A percentile compares a stretch with the other conserved stretches of the same genome.
These are phyloP conservation scores for Nothocercus julius DNA, from an alignment of 2,113 vertebrate genomes.

Conservation along the genomic window DNA sequence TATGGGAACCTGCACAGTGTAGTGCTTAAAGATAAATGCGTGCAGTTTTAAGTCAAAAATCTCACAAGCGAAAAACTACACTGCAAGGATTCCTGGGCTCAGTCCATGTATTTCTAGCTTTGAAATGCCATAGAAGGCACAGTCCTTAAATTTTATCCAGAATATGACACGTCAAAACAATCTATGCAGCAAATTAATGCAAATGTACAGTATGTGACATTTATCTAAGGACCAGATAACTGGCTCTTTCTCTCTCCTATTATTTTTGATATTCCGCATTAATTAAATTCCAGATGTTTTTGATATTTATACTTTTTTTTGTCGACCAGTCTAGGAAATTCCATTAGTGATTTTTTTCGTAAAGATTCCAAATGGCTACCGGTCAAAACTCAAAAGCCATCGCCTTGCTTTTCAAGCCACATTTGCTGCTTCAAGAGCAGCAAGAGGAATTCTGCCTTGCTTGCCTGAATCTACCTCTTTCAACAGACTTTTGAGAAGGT, in stretches of 20 bases:
- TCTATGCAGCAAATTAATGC: constrained; percentile 35
- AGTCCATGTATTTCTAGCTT: not conserved
- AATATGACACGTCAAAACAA: constrained; percentile 30
- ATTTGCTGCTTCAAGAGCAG: not conserved
- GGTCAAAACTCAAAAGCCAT: not conserved
- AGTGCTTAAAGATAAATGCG: constrained; percentile 48
- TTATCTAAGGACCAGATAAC: not conserved
- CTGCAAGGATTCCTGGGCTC: constrained; percentile 27
- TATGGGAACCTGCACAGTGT: constrained; percentile 5
- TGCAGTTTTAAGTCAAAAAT: not conserved
- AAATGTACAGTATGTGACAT: not conserved
- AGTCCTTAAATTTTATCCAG: constrained; percentile 17
- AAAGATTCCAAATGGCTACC: not conserved
- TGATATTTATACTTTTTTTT: not conserved
- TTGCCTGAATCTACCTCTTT: not conserved
- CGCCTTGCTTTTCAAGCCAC: not conserved
- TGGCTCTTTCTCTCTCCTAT: not conserved
- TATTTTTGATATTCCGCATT: not conserved
- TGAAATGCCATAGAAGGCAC: constrained; percentile 39
- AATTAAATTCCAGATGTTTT: not conserved
- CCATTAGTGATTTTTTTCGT: not conserved
- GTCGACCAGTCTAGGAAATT: not conserved
- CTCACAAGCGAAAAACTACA: constrained; percentile 7
- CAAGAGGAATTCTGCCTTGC: not conserved
- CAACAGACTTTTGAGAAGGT: accelerated